Percentiles rank a stretch among this genome's conserved stretches.
Conservation (phyloP, 2,113 vertebrate genomes). For the Lates calcarifer region DNA sequence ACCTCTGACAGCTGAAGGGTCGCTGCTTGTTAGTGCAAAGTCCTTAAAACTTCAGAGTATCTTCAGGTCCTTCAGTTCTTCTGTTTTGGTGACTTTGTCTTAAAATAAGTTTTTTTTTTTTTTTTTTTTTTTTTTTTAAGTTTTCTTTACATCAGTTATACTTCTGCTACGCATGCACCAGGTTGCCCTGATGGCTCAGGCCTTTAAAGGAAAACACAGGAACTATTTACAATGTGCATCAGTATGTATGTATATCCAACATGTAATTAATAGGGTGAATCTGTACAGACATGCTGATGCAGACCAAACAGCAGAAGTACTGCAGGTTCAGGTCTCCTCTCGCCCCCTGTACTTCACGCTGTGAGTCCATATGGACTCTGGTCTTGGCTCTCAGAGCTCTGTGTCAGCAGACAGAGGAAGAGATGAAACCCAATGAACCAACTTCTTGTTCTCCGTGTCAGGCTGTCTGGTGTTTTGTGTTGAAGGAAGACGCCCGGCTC, state of each 20-base stretch:
- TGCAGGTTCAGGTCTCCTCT: constrained; percentile 10
- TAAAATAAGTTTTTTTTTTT: no score
- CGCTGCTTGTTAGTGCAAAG: no score
- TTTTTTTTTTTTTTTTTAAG: no score
- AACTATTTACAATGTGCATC: constrained; percentile 1
- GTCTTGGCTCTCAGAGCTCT: constrained; percentile 19
- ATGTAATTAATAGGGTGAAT: not conserved
- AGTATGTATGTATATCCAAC: no score
- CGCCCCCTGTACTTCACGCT: not conserved
- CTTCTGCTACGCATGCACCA: no score
- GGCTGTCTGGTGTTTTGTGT: constrained; percentile 50
- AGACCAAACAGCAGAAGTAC: not conserved
- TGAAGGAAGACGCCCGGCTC: not conserved
- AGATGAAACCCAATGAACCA: constrained; percentile 41
- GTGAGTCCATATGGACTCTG: constrained; percentile 55
- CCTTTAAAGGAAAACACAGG: not conserved
- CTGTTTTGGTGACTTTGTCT: no score
- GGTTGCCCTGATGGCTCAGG: no score
- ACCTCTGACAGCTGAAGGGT: not conserved
- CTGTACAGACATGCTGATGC: not conserved
- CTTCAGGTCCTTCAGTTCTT: no score
- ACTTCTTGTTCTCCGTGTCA: constrained; percentile 25
- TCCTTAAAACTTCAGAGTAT: no score
- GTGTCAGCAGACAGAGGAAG: constrained; percentile 43
- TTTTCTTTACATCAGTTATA: no score